Evolutionary conservation across 2,113 vertebrate species (phyloP), one percentile per base, ranked within the genome.

Genomic region (Dromiciops gliroides): DNA sequence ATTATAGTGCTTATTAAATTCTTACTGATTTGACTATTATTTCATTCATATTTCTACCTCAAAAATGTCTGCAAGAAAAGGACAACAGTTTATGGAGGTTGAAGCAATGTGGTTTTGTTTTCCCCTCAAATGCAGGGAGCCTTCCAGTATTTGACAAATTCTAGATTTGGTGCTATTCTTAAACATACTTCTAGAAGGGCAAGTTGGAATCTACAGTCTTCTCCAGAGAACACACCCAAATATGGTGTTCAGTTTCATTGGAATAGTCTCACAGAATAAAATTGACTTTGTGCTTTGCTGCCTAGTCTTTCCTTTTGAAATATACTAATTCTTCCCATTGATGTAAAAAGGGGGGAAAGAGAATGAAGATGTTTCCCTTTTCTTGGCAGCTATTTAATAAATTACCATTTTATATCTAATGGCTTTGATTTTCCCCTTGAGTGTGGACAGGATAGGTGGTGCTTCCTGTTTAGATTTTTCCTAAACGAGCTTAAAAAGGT

Each of bases 391-490:
- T 93, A 23, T 83, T 92, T 88, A 88, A n/a, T 51, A 44, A 48
- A 44, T 8, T 75, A n/a, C 47, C 14, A 31, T 95, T 91, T 94
- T 47, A 47, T 67, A 7, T 50, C 91, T 16, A 93, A 2, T 83
- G 48, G 1, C 88, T 93, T 60, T 89, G 53, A n/a, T n/a, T 95
- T 96, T 91, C 88, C 6, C 56, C 19, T 93, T 95, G 51, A 24
- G 9, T 67, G 0, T 8, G 9, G 16, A 31, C 51, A 60, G 75
- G 89, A 52, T 44, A 12, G 67, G 50, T 92, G n/a, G 12, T 19
- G 3, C 9, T 92, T 95, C 91, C 48, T 96, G 31, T 51, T 93
- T 47, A 89, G 44, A 56, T 94, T 95, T 89, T 92, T 51, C 11
- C 90, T 75, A 75, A 67, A 89, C 91, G 19, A 51, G 0, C 52